These are phyloP conservation scores for Ophion costatus DNA, from an alignment of 2,888 invertebrate species.

Conservation along the genomic window DNA sequence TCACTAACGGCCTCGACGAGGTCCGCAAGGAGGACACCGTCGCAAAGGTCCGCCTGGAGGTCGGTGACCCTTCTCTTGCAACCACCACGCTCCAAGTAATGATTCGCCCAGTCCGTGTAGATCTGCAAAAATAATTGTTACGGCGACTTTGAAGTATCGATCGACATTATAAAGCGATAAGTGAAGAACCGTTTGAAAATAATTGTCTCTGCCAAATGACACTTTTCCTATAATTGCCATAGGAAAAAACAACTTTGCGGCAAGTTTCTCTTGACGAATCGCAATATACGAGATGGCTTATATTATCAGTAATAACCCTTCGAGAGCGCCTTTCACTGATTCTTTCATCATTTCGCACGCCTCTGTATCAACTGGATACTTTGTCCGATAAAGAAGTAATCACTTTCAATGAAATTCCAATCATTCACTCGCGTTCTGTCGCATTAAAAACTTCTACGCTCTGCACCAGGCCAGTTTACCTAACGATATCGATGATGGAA, in stretches of 20 bases:
- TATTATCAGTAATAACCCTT: not conserved
- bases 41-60: conserved; percentile 95
- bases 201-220: not conserved
- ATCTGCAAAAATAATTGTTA: conserved; percentile 87
- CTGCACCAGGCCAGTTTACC: conserved; percentile 5
- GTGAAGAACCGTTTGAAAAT: conserved; percentile 39
- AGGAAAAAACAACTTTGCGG: no score
- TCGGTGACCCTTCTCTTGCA: conserved; percentile 94
- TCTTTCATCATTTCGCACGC: not conserved
- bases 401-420: no score
- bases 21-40: conserved; percentile 96
- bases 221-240: not conserved
- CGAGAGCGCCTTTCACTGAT: not conserved
- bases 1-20: conserved; percentile 97
- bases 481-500: conserved; percentile 54
- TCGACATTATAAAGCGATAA: not conserved
- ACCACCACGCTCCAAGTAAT: conserved; percentile 96
- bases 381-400: no score
- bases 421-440: no score
- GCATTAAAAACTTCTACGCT: conserved; percentile 9
- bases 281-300: not conserved
- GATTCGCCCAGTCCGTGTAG: conserved; percentile 99
- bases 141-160: not conserved
- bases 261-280: not conserved
- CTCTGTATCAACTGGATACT: no score